Conservation (phyloP, 2,113 vertebrate species). For the Syrmaticus mikado region DNA sequence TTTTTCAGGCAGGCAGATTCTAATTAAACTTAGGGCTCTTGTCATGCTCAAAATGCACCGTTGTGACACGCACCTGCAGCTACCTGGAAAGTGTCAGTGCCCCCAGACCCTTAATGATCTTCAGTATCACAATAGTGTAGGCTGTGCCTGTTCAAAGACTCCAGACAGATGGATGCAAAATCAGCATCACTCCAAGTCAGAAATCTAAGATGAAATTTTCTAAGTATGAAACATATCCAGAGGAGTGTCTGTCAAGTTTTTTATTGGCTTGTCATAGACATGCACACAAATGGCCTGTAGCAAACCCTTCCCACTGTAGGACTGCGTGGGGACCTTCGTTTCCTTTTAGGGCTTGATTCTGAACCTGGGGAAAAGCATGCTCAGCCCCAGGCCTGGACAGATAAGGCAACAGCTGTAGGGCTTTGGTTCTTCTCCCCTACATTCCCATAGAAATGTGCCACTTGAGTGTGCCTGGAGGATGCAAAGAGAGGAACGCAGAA, state of each 20-base stretch:
- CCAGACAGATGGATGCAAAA: neutral
- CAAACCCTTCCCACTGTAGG: neutral
- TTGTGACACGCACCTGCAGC: neutral
- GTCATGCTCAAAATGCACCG: neutral
- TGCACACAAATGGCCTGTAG: neutral
- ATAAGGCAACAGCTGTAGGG: constrained; percentile 31
- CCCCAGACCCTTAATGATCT: neutral
- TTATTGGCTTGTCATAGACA: neutral
- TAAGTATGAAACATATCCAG: neutral
- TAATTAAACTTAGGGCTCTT: neutral
- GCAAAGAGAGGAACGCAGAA: neutral
- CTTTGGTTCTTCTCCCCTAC: constrained; percentile 21
- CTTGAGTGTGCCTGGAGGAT: neutral
- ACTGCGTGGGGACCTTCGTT: neutral
- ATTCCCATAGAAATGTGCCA: neutral
- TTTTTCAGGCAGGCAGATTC: neutral
- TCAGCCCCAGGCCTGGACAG: neutral
- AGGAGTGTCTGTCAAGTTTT: neutral
- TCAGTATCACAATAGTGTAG: neutral
- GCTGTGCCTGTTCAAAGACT: neutral
- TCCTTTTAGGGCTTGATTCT: neutral
- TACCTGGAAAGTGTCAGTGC: neutral
- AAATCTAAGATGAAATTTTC: neutral
- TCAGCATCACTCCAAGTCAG: accelerated
- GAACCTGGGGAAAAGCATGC: neutral